Conservation (phyloP, 2,113 vertebrate genomes). For the Megalops atlanticus region DNA sequence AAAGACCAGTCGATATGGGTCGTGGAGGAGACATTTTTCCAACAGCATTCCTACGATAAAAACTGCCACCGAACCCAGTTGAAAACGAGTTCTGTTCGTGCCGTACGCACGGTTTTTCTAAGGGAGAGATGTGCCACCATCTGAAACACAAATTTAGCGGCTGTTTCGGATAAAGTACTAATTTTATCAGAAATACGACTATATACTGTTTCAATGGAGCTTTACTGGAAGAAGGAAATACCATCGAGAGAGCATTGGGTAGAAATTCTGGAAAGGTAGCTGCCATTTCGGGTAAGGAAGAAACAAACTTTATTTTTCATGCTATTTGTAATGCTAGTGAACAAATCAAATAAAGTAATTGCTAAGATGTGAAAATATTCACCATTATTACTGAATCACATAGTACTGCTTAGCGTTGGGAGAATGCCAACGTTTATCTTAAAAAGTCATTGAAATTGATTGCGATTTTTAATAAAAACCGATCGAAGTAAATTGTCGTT, state of each 20-base stretch:
- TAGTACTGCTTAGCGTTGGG: no score
- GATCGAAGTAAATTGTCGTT: neutral
- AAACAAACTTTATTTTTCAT: neutral
- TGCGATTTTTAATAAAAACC: neutral
- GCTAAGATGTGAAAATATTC: no score
- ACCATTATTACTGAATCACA: neutral
- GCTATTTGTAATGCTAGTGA: neutral
- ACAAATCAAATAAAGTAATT: neutral
- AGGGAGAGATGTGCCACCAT: neutral
- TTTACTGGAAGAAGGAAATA: neutral
- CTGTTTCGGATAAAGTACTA: no score
- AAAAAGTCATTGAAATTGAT: neutral
- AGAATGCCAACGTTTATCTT: neutral
- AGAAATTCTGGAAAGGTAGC: neutral
- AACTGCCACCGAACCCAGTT: neutral
- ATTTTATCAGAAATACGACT: no score
- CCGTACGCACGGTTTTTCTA: neutral
- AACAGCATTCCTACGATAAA: neutral
- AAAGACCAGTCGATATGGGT: neutral
- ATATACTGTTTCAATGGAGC: neutral
- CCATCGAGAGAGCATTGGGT: neutral
- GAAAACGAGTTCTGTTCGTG: neutral
- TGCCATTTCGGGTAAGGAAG: constrained; percentile 1
- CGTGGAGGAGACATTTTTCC: neutral
- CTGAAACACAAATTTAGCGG: neutral